Base-by-base conservation (phyloP, 2,797 vertebrate species). In the Furcifer pardalis region DNA sequence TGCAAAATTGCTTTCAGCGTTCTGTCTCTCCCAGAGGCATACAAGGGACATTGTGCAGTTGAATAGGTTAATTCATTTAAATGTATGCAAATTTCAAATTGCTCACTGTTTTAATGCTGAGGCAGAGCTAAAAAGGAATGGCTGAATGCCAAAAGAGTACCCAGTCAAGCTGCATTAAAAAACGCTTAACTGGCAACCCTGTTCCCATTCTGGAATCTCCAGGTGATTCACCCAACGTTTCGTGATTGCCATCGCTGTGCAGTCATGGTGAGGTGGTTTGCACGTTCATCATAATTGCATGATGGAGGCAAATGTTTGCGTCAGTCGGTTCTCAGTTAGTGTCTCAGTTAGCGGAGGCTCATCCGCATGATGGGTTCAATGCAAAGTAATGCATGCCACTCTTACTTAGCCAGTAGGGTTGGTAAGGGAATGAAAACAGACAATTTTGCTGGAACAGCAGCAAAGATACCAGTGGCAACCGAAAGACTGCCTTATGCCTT, bases 51-150 rank as follows among this genome's bases (percentile, higher is more conserved):
- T 25, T 77, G 65, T n/a, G 23, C 52, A 86, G 65, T 76, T 77
- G 84, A 86, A 77, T 86, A 77, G 79, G 79, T 86, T 86, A 81
- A 86, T 81, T 81, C 40, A 86, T 81, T 81, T 81, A 86, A 86
- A 86, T 62, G 74, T 63, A 86, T 86, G 73, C 73, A 81, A 62
- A 75, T 77, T 81, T 81, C 79, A 71, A 81, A 71, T 86, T 69
- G 84, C 73, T 82, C 84, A 71, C 60, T 60, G 66, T 79, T 86
- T n/a, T 69, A 86, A 52, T 52, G 40, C 12, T 49, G 73, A 77
- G 19, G 65, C 73, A 86, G 73, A 71, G 52, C 52, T 81, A 81
- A 81, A 81, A 69, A 81, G 63, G 74, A 77, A 81, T 49, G 56
- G 65, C 52, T 81, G 78, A 86, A n/a, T 77, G 73, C 84, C 74